A percentile compares a stretch with the other conserved stretches of the same genome.
Evolutionary conservation across 2,888 invertebrate genomes (phyloP).

Genomic region (Cosmopolites sordidus): DNA sequence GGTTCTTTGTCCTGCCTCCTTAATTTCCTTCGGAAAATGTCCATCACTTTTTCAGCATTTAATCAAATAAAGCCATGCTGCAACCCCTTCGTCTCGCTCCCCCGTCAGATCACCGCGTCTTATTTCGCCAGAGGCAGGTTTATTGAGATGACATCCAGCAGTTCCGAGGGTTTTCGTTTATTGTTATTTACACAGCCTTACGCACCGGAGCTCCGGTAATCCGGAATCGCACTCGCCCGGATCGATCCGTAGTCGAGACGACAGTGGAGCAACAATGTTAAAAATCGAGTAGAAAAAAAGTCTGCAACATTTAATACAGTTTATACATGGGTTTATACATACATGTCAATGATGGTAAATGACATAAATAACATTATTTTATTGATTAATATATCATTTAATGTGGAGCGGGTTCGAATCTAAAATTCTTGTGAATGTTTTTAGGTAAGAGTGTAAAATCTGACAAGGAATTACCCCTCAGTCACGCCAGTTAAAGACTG

Average conservation of each 20-base stretch:
- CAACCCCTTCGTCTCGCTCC: constrained; percentile 6
- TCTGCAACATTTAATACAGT: too few species aligned
- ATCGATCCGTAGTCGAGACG: constrained; percentile 28
- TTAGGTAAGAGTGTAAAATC: too few species aligned
- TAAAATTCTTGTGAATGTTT: too few species aligned
- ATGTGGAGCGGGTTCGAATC: too few species aligned
- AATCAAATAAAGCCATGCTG: constrained; percentile 15
- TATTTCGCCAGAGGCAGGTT: constrained; percentile 11
- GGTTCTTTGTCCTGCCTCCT: constrained; percentile 2
- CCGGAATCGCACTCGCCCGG: constrained; percentile 30
- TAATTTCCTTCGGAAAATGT: constrained; percentile 9
- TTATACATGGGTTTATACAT: too few species aligned
- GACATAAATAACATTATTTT: too few species aligned
- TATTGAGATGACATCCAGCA: constrained; percentile 16
- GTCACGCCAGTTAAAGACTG: too few species aligned
- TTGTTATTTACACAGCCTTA: constrained; percentile 37
- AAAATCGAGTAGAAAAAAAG: too few species aligned
- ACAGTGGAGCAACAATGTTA: background rate
- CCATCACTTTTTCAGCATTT: constrained; percentile 14
- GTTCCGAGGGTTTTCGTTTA: constrained; percentile 32
- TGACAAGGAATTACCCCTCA: too few species aligned
- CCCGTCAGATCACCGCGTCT: background rate
- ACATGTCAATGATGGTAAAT: too few species aligned
- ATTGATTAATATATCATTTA: too few species aligned
- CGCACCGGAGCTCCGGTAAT: constrained; percentile 34